phyloP scores from a whole-genome alignment of 2,797 vertebrate genomes.

The Parotocinclus haroldoi region DNA sequence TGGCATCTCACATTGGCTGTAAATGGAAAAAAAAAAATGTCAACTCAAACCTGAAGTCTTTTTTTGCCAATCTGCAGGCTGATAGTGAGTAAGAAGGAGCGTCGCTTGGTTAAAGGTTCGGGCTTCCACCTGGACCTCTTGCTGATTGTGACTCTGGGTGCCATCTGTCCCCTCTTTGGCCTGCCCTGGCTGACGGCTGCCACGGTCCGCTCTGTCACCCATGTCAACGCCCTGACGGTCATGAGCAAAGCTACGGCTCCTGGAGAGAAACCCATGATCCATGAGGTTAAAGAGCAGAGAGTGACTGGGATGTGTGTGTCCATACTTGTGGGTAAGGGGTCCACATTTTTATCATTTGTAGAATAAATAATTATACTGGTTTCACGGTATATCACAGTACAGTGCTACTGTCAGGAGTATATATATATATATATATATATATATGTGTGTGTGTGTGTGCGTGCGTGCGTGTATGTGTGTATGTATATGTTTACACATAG shows the following conservation, averaged over 20 bases:
- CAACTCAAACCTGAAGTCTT: no score
- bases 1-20: no score
- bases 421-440: no score
- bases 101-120: constrained; percentile 87
- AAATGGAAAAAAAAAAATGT: no score
- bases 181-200: constrained; percentile 95
- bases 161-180: constrained; percentile 90
- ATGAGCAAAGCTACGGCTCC: constrained; percentile 97
- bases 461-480: no score
- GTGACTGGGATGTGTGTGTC: constrained; percentile 87
- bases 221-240: constrained; percentile 92
- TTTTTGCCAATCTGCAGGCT: constrained; percentile 65
- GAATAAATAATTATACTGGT: no score
- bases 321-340: constrained; percentile 83
- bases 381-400: no score
- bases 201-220: constrained; percentile 93
- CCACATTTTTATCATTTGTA: no score
- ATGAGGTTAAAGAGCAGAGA: constrained; percentile 86
- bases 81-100: constrained; percentile 95
- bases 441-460: no score
- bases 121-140: constrained; percentile 96
- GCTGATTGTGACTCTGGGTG: constrained; percentile 89
- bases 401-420: no score
- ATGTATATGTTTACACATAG: no score
- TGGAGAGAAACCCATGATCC: constrained; percentile 88